phyloP scores from a whole-genome alignment of 1,140 invertebrate genomes.

The Heliconius himera region DNA sequence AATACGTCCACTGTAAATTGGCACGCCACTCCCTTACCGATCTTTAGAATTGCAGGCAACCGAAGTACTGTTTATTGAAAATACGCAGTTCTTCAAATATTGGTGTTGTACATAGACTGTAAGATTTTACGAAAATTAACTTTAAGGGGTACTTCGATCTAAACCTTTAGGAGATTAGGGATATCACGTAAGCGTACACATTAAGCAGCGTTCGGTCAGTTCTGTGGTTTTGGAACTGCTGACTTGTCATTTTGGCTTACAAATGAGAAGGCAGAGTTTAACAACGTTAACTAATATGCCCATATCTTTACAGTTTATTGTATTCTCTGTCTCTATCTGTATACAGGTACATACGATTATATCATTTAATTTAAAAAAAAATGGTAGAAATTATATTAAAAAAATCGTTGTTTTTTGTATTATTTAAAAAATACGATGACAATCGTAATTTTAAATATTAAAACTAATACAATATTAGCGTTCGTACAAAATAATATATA shows the following conservation, averaged over 20 bases:
- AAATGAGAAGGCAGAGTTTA: not conserved
- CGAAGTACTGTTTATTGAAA: slow-evolving; percentile 40
- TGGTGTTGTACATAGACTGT: slow-evolving; percentile 44
- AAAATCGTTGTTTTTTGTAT: no score
- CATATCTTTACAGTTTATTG: no score
- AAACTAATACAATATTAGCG: no score
- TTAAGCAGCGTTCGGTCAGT: slow-evolving; percentile 48
- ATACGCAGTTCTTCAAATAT: slow-evolving; percentile 38
- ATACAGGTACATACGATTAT: no score
- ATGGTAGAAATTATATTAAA: no score
- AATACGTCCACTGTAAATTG: slow-evolving; percentile 50
- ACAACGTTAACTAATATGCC: not conserved
- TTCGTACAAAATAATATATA: no score
- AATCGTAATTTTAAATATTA: no score
- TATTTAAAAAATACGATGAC: not conserved
- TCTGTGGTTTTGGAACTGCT: slow-evolving; percentile 21
- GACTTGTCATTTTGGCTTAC: slow-evolving; percentile 17
- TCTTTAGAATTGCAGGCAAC: slow-evolving; percentile 29
- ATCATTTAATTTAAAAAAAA: no score
- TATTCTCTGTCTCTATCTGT: no score
- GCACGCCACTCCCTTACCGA: slow-evolving; percentile 43
- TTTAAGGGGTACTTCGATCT: slow-evolving; percentile 70
- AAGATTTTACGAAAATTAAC: slow-evolving; percentile 77
- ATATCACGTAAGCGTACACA: slow-evolving; percentile 56
- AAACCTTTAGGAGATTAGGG: slow-evolving; percentile 67